Evolutionary conservation across 2,797 vertebrate genomes (phyloP).

Genomic region (Mormyrops boulengeri): DNA sequence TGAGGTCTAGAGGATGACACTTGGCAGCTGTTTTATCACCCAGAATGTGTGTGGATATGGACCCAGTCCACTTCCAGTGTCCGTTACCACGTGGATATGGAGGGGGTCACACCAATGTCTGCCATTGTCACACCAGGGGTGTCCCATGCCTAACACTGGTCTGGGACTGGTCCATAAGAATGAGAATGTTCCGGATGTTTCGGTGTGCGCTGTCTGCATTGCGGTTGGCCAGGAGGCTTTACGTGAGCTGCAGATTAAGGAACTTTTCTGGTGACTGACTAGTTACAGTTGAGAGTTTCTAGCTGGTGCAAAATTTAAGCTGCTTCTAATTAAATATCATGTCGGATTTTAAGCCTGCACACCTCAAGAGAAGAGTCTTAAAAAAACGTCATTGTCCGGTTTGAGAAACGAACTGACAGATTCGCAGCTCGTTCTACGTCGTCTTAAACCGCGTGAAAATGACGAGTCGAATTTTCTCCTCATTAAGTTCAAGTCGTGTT

Average conservation of each 20-base stretch:
- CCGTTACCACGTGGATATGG: neutral
- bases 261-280: neutral
- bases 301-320: neutral
- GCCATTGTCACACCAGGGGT: neutral
- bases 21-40: neutral
- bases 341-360: neutral
- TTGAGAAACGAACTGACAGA: neutral
- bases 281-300: neutral
- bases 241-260: neutral
- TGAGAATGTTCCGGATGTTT: neutral
- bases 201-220: neutral
- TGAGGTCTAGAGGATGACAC: neutral
- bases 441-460: neutral
- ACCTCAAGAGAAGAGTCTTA: neutral
- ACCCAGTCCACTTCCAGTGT: neutral
- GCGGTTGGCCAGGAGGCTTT: neutral
- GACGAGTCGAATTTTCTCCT: neutral
- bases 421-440: neutral
- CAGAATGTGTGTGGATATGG: neutral
- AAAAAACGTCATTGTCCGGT: neutral
- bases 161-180: neutral
- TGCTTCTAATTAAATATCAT: neutral
- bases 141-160: neutral
- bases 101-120: neutral
- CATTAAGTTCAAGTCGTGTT: neutral